A percentile compares a stretch with the other conserved stretches of the same genome.
phyloP scores from a whole-genome alignment of 2,797 vertebrate genomes.

The Decapterus maruadsi region DNA sequence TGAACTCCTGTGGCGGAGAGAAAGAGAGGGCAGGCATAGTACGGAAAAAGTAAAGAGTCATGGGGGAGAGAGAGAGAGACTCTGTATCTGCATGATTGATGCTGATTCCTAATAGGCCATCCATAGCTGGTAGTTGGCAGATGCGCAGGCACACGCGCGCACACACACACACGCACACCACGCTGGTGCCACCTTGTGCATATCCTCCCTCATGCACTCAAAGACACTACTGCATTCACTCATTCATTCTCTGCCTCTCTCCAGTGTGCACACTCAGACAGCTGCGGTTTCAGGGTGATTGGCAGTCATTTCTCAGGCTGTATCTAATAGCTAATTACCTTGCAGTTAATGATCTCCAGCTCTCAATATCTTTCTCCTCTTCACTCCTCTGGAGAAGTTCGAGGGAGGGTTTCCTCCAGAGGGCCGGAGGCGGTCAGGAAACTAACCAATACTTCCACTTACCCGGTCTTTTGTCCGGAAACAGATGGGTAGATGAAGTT shows the following conservation, averaged over 20 bases:
- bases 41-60: constrained; percentile 32
- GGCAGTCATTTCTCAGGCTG: constrained; percentile 65
- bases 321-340: constrained; percentile 74
- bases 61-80: not conserved
- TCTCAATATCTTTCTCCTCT: constrained; percentile 33
- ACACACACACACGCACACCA: constrained; percentile 1
- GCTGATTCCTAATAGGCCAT: constrained; percentile 36
- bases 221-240: not conserved
- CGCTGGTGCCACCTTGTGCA: not conserved
- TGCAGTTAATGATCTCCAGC: constrained; percentile 65
- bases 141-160: constrained; percentile 13
- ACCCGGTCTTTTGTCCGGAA: constrained; percentile 35
- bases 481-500: constrained; percentile 52
- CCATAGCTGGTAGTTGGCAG: constrained; percentile 18
- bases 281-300: constrained; percentile 62
- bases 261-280: constrained; percentile 26
- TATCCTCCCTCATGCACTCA: not conserved
- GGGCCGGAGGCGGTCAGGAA: constrained; percentile 38
- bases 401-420: constrained; percentile 39
- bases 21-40: constrained; percentile 8
- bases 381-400: constrained; percentile 26
- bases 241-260: constrained; percentile 22
- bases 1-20: constrained; percentile 42
- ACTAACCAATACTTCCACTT: constrained; percentile 24
- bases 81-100: constrained; percentile 38